Conservation (phyloP, 2,888 invertebrate genomes). For the Invenusta paracnida region DNA sequence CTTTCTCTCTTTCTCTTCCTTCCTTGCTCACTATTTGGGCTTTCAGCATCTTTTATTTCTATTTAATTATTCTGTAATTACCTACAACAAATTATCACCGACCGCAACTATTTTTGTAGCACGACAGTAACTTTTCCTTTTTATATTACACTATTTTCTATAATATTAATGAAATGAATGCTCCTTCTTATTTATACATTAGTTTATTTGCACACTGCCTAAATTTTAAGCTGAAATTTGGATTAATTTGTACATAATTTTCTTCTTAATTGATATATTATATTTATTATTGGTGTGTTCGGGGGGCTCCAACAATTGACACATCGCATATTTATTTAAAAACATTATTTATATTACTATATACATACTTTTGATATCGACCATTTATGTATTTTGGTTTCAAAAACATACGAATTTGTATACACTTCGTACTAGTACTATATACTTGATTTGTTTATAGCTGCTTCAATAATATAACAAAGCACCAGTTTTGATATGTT, state of each 20-base stretch:
- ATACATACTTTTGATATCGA: constrained; percentile 5
- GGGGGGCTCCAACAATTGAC: neutral
- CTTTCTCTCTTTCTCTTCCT: neutral
- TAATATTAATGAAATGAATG: no score
- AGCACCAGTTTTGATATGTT: neutral
- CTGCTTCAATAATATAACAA: neutral
- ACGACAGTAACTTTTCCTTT: neutral
- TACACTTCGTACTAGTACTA: neutral
- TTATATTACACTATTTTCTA: neutral
- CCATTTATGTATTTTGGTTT: neutral
- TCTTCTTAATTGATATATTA: no score
- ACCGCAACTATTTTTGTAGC: neutral
- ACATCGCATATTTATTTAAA: constrained; percentile 6
- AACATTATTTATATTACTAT: neutral
- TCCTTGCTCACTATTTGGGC: neutral
- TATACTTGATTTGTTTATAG: neutral
- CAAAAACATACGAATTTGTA: neutral
- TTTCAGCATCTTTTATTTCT: constrained; percentile 6
- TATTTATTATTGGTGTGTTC: neutral
- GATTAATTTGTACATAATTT: neutral
- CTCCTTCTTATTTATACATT: no score
- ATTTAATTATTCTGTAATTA: no score
- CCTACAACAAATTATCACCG: no score
- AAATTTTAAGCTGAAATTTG: neutral
- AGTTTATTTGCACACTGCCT: no score